Base-by-base conservation (phyloP, 2,113 vertebrate species). In the Perca fluviatilis region DNA sequence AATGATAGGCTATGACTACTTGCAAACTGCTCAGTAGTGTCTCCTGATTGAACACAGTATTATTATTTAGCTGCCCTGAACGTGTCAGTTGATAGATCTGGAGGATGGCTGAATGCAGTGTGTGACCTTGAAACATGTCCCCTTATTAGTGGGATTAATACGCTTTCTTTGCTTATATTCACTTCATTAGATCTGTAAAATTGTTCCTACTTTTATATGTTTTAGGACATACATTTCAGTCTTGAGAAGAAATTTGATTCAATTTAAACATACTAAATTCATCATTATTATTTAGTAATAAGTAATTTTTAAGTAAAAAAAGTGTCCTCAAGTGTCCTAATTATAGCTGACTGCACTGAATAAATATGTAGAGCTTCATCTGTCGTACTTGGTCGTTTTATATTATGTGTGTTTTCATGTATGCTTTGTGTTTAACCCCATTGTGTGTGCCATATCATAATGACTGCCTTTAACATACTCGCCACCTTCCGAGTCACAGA, bases 401-500 rank as follows among this genome's bases (percentile, higher is more conserved):
- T 88, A 80, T 51, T 68, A 12, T 78, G 60, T 63, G 3, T 78
- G 62, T 89, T 88, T 81, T 68, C 53, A 81, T 68, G 82, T 77
- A 60, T 86, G 90, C 85, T 84, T 86, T 16, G 70, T 82, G 80
- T 91, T 92, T 89, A 90, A 89, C 91, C 88, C 87, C 76, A 13
- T 21, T 73, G 86, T 89, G 84, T 83, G 91, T 53, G 80, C 69
- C n/a, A 64, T 85, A 90, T 91, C 74, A 56, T 89, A 90, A 91
- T 95, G 89, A 84, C 87, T 85, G 83, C 81, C 78, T 77, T 87
- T 78, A 90, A 90, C 87, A 83, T 83, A 80, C 88, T 86, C 71
- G 46, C 88, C 90, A 91, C 92, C 93, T 87, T 89, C 74, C 73
- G 49, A 81, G 86, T 89, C 91, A 85, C 84, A 92, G 91, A 92